Base-by-base conservation (phyloP, 2,888 invertebrate genomes). In the Scaptomyza cyrtandrae region DNA sequence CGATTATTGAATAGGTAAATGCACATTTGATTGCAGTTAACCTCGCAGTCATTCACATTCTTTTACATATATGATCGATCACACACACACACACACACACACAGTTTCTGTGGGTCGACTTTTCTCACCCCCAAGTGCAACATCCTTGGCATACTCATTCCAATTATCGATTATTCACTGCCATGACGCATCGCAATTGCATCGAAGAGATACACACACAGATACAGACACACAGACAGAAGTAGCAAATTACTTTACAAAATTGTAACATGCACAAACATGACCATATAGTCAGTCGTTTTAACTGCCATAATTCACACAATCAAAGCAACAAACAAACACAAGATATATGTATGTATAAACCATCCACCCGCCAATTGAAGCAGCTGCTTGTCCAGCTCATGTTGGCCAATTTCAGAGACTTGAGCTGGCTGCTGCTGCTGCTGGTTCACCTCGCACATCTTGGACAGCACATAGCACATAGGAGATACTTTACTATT, bases 251-350 rank as follows among this genome's bases (percentile, higher is more conserved):
- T 78, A 72, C 80, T 72, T 73, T 61, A 75, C 67, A 69, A 75
- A 83, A 83, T 71, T 82, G 83, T 83, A 80, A 71, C 85, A 85
- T 77, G 79, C 67, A 65, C 82, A 80, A 84, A 85, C 78, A 71
- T 77, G 82, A 80, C 37, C 85, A 85, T 67, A 77, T 64, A 77
- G 82, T 75, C 59, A 68, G 80, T 75, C 56, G 70, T 44, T 50
- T 16, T 44, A 61, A 35, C 61, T 73, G 83, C 79, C 79, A 80
- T 84, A 78, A 78, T 83, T 59, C 61, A 69, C 56, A 68, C 60
- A 60, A 3, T 4, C 13, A 55, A 19, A 43, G 43, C 55, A 62
- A 33, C 43, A 43, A 59, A 24, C 41, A 7, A 39, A 53, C 55
- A 59, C 13, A 58, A 31, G 24, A 9, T 13, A 35, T 11, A 14